Evolutionary conservation across 37 sponge, comb jelly and placozoan species (phyloP).

Genomic region (Cliona cf. orientalis): DNA sequence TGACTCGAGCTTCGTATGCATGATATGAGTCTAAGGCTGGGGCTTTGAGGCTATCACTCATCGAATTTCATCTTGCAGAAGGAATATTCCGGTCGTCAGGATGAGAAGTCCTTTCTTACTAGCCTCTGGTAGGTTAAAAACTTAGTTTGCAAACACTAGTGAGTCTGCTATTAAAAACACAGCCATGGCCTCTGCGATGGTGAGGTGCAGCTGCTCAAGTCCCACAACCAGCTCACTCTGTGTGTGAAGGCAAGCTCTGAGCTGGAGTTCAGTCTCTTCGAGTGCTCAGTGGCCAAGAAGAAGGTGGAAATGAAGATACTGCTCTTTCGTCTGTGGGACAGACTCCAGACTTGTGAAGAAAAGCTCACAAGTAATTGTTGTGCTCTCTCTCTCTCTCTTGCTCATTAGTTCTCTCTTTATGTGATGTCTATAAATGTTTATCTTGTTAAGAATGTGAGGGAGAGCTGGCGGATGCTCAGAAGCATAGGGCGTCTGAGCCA

Average conservation of each 20-base stretch:
- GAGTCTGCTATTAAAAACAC: neutral
- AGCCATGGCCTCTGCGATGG: slow-evolving; percentile 29
- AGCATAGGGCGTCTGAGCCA: neutral
- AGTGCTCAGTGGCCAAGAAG: slow-evolving; percentile 26
- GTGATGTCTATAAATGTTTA: neutral
- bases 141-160: neutral
- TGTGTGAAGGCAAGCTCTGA: slow-evolving; percentile 2
- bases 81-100: neutral
- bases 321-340: slow-evolving; percentile 35
- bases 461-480: neutral
- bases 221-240: slow-evolving; percentile 12
- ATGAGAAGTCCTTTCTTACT: neutral
- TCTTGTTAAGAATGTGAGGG: neutral
- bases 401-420: neutral
- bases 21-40: neutral
- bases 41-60: neutral
- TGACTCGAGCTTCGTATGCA: neutral
- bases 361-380: slow-evolving; percentile 39
- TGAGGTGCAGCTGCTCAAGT: slow-evolving; percentile 22
- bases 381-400: neutral
- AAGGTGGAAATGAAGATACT: slow-evolving; percentile 23
- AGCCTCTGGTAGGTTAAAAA: neutral
- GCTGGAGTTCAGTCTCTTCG: slow-evolving; percentile 38
- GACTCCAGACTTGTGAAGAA: neutral
- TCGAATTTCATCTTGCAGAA: neutral